These are phyloP conservation scores for Tolypeutes matacus DNA, from an alignment of 2,797 vertebrate species.

Conservation along the genomic window DNA sequence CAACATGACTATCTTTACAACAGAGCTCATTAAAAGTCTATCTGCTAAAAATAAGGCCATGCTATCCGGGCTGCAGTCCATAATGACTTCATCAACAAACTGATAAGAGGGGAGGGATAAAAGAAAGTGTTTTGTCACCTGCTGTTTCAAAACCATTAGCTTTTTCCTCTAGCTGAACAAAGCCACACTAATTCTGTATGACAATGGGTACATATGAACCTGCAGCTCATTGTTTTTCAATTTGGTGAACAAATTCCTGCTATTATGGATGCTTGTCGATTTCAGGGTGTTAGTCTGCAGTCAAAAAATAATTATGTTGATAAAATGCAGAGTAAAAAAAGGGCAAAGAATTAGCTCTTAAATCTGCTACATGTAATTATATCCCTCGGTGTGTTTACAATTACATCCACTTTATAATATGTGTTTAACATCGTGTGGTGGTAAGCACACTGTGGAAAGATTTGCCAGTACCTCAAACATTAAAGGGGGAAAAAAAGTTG, in stretches of 20 bases:
- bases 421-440: constrained; percentile 89
- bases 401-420: constrained; percentile 90
- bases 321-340: constrained; percentile 88
- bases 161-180: constrained; percentile 95
- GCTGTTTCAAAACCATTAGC: constrained; percentile 99
- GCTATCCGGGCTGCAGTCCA: constrained; percentile 88
- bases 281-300: constrained; percentile 88
- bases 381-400: constrained; percentile 91
- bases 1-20: constrained; percentile 94
- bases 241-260: constrained; percentile 89
- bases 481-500: constrained; percentile 84
- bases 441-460: constrained; percentile 87
- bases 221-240: constrained; percentile 94
- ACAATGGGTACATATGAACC: constrained; percentile 95
- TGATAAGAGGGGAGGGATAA: constrained; percentile 89
- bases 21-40: constrained; percentile 97
- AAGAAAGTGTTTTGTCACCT: constrained; percentile 94
- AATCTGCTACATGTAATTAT: constrained; percentile 91
- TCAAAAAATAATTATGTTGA: constrained; percentile 91
- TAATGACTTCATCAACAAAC: constrained; percentile 97
- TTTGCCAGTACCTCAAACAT: constrained; percentile 82
- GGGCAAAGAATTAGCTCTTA: constrained; percentile 90
- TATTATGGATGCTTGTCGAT: constrained; percentile 91
- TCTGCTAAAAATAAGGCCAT: constrained; percentile 96
- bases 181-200: constrained; percentile 94